A percentile compares a stretch with the other conserved stretches of the same genome.
Evolutionary conservation across 2,888 invertebrate genomes (phyloP).

Genomic region (Dynastes maya): DNA sequence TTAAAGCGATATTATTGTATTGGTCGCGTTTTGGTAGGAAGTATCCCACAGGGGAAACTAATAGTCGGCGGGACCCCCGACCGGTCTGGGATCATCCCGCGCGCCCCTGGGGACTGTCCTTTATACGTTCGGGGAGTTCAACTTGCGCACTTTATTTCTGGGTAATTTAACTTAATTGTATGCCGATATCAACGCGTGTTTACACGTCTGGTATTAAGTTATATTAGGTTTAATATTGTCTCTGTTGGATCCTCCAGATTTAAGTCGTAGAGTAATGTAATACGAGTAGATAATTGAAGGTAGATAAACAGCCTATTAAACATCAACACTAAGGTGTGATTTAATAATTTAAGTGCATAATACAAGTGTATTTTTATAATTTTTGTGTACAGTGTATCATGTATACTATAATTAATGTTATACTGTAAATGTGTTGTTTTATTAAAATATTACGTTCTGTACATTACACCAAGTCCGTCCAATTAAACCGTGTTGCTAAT

Average conservation of each 20-base stretch:
- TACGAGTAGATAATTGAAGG: too few relatives aligned
- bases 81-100: conserved; percentile 51
- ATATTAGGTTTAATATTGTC: conserved; percentile 2
- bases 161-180: conserved; percentile 61
- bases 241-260: not conserved
- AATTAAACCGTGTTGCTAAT: too few relatives aligned
- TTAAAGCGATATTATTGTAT: conserved; percentile 50
- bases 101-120: conserved; percentile 61
- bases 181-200: conserved; percentile 58
- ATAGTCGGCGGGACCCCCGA: conserved; percentile 60
- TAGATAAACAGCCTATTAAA: too few relatives aligned
- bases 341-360: too few relatives aligned
- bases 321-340: too few relatives aligned
- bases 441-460: too few relatives aligned
- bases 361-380: too few relatives aligned
- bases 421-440: too few relatives aligned
- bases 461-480: too few relatives aligned
- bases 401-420: too few relatives aligned
- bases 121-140: conserved; percentile 60
- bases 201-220: conserved; percentile 53
- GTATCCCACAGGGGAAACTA: conserved; percentile 59
- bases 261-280: too few relatives aligned
- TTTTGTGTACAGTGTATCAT: too few relatives aligned
- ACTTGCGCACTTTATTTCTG: conserved; percentile 62
- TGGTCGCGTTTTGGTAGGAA: conserved; percentile 53